Evolutionary conservation across 2,888 invertebrate species (phyloP).

Genomic region (Hypolimnas misippus): DNA sequence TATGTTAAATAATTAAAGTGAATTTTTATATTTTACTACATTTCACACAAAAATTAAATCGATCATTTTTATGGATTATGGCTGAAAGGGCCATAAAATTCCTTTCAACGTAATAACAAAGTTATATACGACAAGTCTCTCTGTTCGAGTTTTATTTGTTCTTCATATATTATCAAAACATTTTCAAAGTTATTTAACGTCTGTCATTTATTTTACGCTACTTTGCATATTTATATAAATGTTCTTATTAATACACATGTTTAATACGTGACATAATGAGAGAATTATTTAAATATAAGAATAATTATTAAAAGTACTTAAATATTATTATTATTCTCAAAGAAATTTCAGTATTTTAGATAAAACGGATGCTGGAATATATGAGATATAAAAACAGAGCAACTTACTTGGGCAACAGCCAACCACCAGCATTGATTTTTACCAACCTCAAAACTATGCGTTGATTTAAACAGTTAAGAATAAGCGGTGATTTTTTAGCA

Average conservation of each 20-base stretch:
- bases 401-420: constrained; percentile 49
- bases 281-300: not conserved
- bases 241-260: too few relatives aligned
- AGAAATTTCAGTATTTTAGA: not conserved
- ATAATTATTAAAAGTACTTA: constrained; percentile 1
- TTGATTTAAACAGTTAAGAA: constrained; percentile 8
- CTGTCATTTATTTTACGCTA: too few relatives aligned
- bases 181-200: too few relatives aligned
- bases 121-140: not conserved
- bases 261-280: too few relatives aligned
- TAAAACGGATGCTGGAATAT: constrained; percentile 21
- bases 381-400: constrained; percentile 23
- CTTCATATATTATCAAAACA: too few relatives aligned
- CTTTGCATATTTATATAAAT: too few relatives aligned
- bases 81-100: constrained; percentile 16
- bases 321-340: not conserved
- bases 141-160: too few relatives aligned
- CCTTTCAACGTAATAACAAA: constrained; percentile 16
- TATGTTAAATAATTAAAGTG: too few relatives aligned
- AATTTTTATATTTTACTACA: constrained; percentile 1
- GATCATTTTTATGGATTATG: constrained; percentile 10
- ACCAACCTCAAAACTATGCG: constrained; percentile 36
- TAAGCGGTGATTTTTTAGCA: not conserved
- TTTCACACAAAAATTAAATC: too few relatives aligned
- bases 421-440: constrained; percentile 50